Conservation (phyloP, 2,888 invertebrate genomes). For the Athripsodes cinereus region DNA sequence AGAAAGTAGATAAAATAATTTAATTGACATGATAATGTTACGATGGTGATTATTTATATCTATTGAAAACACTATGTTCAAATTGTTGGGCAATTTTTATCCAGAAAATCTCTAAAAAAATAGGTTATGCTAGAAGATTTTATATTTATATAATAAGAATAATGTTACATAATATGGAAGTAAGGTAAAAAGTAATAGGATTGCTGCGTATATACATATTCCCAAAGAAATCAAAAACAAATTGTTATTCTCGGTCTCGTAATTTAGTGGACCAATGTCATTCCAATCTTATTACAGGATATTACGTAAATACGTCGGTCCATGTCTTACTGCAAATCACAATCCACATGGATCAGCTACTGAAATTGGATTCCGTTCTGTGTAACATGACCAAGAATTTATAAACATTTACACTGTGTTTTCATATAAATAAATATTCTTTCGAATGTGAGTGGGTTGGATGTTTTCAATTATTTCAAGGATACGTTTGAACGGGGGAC, state of each 20-base stretch:
- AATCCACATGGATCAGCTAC: conserved; percentile 14
- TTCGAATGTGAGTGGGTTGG: neutral
- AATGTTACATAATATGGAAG: too few relatives aligned
- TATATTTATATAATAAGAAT: too few relatives aligned
- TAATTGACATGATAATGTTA: too few relatives aligned
- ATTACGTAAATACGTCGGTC: conserved; percentile 1
- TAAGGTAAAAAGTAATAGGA: neutral
- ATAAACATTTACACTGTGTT: neutral
- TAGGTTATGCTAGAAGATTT: too few relatives aligned
- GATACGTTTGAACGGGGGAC: neutral
- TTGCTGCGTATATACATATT: too few relatives aligned
- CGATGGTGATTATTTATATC: too few relatives aligned
- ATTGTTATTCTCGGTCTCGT: neutral
- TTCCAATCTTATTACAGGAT: neutral
- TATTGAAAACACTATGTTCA: too few relatives aligned
- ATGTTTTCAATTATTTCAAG: neutral
- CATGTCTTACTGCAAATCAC: conserved; percentile 19
- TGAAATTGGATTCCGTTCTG: conserved; percentile 7
- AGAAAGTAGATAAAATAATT: too few relatives aligned
- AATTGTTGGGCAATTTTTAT: too few relatives aligned
- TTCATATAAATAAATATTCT: neutral
- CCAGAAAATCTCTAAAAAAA: too few relatives aligned
- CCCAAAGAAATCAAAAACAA: neutral
- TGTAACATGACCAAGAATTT: neutral
- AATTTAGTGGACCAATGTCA: neutral